Base-by-base conservation (phyloP, 2,113 vertebrate genomes). In the Glareola pratincola region DNA sequence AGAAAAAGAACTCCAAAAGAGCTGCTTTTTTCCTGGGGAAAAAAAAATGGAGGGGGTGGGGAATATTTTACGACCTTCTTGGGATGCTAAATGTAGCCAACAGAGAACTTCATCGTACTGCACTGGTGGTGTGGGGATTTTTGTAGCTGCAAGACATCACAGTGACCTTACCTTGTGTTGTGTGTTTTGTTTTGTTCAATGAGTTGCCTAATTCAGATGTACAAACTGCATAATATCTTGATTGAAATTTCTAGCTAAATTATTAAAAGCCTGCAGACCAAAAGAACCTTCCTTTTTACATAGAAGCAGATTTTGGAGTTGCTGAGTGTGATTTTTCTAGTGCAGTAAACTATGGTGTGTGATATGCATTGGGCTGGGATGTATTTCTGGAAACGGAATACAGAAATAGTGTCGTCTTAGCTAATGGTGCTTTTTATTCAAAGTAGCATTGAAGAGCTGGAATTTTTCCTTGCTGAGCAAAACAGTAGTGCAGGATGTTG, bases 101-200 rank as follows among this genome's bases (percentile, higher is more conserved):
- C 36, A 96, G 89, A 85, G 90, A 96, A 92, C 89, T 95, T 95
- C 74, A 56, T 85, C 23, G 2, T 37, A 6, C 26, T 85, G 73
- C 76, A 71, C 56, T 93, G 72, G 53, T 63, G 63, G 30, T 45
- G 41, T 66, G 63, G 41, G 63, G 39, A 71, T 79, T 69, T 92
- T 91, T 92, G 76, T 94, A 80, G 79, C 82, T 93, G 71, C 84
- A 74, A 95, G 87, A 92, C 88, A 88, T 93, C 77, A n/a, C 64
- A 94, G 67, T 85, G 81, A 72, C 93, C 67, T 92, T 88, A 62
- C 59, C 48, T 95, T 85, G 67, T 56, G n/a, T 85, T 95, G 69
- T 87, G 69, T 76, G 50, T 73, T 92, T 72, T 88, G 81, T 90
- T 83, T 81, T 60, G 30, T 85, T 79, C 9, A 4, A 79, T 68